Conservation (phyloP, 2,888 invertebrate genomes). For the Crossocerus cetratus region DNA sequence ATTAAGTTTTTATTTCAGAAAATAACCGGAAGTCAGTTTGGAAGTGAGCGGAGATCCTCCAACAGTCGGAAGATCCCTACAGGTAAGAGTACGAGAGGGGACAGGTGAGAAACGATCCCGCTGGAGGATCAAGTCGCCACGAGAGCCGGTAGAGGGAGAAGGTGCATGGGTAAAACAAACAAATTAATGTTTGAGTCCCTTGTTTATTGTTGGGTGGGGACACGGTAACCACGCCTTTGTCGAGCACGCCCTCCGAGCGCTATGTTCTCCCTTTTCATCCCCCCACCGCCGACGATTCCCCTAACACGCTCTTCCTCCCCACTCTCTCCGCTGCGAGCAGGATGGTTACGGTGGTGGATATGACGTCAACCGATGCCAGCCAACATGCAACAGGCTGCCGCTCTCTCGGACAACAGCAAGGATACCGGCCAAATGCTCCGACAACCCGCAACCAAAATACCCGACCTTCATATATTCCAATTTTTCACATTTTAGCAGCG, state of each 20-base stretch:
- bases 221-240: conserved; percentile 74
- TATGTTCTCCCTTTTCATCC: conserved; percentile 50
- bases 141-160: conserved; percentile 30
- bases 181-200: conserved; percentile 74
- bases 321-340: conserved; percentile 24
- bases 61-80: background rate
- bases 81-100: conserved; percentile 28
- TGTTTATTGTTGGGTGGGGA: conserved; percentile 76
- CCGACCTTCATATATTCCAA: no score
- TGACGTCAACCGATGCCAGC: conserved; percentile 68
- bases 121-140: conserved; percentile 7
- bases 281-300: conserved; percentile 65
- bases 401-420: conserved; percentile 49
- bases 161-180: conserved; percentile 69
- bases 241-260: conserved; percentile 72
- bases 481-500: no score
- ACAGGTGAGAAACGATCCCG: conserved; percentile 33
- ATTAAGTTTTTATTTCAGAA: no score
- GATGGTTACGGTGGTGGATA: conserved; percentile 52
- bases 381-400: conserved; percentile 75
- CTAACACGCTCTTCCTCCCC: conserved; percentile 45
- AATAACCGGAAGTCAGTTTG: no score
- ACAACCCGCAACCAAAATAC: no score
- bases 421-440: conserved; percentile 4
- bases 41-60: conserved; percentile 2